phyloP scores from a whole-genome alignment of 2,888 invertebrate species.

The Tanytarsus gracilentus region DNA sequence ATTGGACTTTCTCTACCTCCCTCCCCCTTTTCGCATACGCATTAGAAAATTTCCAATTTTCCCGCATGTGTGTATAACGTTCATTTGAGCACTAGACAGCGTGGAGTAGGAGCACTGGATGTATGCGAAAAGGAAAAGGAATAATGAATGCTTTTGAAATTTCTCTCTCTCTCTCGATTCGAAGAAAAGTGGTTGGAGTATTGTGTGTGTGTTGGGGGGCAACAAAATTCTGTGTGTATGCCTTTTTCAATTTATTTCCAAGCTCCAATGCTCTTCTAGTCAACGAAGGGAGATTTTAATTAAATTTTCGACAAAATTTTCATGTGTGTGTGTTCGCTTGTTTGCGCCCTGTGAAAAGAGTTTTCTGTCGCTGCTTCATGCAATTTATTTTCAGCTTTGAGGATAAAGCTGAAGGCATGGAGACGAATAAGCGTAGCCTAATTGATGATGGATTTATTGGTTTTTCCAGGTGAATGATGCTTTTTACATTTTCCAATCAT shows the following conservation, averaged over 20 bases:
- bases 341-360: constrained; percentile 1
- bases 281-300: constrained; percentile 1
- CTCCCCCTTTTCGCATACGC: neutral
- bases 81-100: neutral
- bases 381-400: neutral
- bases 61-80: neutral
- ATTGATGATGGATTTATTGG: constrained; percentile 15
- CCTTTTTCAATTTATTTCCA: constrained; percentile 15
- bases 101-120: neutral
- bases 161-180: neutral
- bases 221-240: too few species aligned
- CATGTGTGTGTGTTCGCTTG: too few species aligned
- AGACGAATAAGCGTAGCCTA: constrained; percentile 7
- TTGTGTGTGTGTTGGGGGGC: neutral
- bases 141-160: constrained; percentile 13
- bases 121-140: neutral
- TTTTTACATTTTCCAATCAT: neutral
- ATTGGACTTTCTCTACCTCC: neutral
- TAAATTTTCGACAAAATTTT: constrained; percentile 7
- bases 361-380: neutral
- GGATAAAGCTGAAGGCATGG: constrained; percentile 6
- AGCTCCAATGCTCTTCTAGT: constrained; percentile 3
- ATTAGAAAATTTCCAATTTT: constrained; percentile 7
- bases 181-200: too few species aligned
- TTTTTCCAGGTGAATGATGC: constrained; percentile 13